phyloP scores from a whole-genome alignment of 2,888 invertebrate species.

The Cerastis rubricosa region DNA sequence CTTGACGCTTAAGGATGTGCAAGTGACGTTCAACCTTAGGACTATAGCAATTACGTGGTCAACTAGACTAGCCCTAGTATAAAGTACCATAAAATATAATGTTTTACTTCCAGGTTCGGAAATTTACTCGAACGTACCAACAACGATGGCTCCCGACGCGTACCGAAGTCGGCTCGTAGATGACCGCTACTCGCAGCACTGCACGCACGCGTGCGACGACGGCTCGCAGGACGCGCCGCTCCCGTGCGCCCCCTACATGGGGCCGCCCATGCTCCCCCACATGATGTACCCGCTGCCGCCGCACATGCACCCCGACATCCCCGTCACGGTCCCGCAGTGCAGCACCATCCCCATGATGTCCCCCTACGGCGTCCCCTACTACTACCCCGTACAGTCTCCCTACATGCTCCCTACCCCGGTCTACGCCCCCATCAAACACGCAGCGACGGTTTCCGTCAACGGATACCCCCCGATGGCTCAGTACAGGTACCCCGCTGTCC shows the following conservation, averaged over 20 bases:
- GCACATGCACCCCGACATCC: conserved; percentile 74
- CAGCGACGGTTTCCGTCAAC: conserved; percentile 85
- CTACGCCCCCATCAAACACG: conserved; percentile 87
- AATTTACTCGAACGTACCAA: conserved; percentile 85
- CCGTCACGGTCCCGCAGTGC: conserved; percentile 74
- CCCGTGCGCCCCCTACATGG: conserved; percentile 68
- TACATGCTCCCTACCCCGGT: conserved; percentile 88
- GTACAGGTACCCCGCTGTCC: conserved; percentile 89
- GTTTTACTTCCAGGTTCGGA: conserved; percentile 75
- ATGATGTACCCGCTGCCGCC: conserved; percentile 78
- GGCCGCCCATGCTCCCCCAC: conserved; percentile 70
- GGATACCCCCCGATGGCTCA: conserved; percentile 84
- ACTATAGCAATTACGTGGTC: background rate
- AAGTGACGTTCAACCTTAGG: background rate
- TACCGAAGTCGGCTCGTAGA: conserved; percentile 72
- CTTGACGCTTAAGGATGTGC: background rate
- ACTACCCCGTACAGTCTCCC: conserved; percentile 86
- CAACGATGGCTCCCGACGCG: conserved; percentile 71
- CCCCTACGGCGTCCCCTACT: conserved; percentile 78
- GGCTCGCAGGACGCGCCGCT: conserved; percentile 75
- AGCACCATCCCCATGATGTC: conserved; percentile 81
- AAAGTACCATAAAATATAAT: background rate
- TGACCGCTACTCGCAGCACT: conserved; percentile 71
- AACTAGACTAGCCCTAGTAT: background rate
- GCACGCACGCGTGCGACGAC: conserved; percentile 73